These are phyloP conservation scores for Lepidonotus clava DNA, from an alignment of 2,888 invertebrate genomes.

Conservation along the genomic window DNA sequence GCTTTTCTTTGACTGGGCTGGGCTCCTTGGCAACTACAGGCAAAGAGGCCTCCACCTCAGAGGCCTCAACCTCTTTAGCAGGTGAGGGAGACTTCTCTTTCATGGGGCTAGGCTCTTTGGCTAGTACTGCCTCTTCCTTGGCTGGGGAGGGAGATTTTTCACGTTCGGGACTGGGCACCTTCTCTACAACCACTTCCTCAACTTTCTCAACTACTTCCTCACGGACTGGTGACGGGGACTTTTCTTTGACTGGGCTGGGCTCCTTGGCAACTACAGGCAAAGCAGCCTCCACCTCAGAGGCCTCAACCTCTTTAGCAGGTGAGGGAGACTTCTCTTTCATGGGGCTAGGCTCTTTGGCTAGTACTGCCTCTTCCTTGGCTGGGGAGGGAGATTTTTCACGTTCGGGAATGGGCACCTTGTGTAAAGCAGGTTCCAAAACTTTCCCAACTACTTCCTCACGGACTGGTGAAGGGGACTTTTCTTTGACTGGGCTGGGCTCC, in stretches of 20 bases:
- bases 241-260: neutral
- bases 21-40: slow-evolving; percentile 81
- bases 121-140: slow-evolving; percentile 81
- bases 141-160: slow-evolving; percentile 29
- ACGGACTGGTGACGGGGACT: neutral
- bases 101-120: slow-evolving; percentile 80
- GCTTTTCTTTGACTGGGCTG: slow-evolving; percentile 30
- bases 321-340: neutral
- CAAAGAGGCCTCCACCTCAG: neutral
- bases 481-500: too few relatives aligned
- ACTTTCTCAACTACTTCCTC: neutral
- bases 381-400: too few relatives aligned
- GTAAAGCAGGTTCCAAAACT: too few relatives aligned
- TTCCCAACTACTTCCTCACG: too few relatives aligned
- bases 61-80: slow-evolving; percentile 79
- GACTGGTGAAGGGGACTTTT: too few relatives aligned
- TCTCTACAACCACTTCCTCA: neutral
- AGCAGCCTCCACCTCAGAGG: neutral
- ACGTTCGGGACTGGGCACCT: neutral
- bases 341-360: neutral
- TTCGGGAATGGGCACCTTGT: too few relatives aligned
- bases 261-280: neutral
- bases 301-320: neutral
- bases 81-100: slow-evolving; percentile 6
- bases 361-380: neutral